Evolutionary conservation across 2,888 invertebrate species (phyloP), one percentile per base, ranked within the genome.

Genomic region (Boloria selene): DNA sequence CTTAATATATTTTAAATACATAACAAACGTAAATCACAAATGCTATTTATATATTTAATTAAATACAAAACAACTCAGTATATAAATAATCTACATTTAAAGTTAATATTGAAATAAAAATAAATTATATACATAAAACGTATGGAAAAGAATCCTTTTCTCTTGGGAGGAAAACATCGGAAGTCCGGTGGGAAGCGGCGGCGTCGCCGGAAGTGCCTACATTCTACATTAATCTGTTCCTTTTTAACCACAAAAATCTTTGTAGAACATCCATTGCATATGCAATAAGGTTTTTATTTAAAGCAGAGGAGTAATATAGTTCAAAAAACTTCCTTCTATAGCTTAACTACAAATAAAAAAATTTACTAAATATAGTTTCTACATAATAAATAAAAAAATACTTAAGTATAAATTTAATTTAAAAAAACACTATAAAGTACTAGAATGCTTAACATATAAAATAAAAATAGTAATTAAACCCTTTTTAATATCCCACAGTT

Each of bases 141-240:
- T 47, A 59, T 62, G 59, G 56, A 67, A 67, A 65, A 70, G 65
- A 67, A 69, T 65, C 70, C 65, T 69, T 71, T 79, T 74, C 72
- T 76, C 75, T 72, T 73, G 71, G 69, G 74, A 82, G 81, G 78
- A 85, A 85, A 86, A 84, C 80, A 79, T 73, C 84, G 86, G 86
- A 84, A 83, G 77, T 78, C 64, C 71, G 76, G 75, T 79, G 80
- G 87, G 86, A 85, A 79, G 80, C 76, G 74, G 77, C 71, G 76
- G 77, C 71, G 76, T 73, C 66, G 45, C 56, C 66, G 66, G 62
- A 67, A 62, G 58, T 38, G 49, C 61, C 52, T 62, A 56, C 79
- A 79, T 76, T 79, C 81, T 84, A 73, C 66, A 81, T 86, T 83
- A 86, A 86, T 86, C 83, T 80, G 71, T 81, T 84, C 81, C 81